Evolutionary conservation across 2,888 invertebrate genomes (phyloP).

Genomic region (Cephus spinipes): DNA sequence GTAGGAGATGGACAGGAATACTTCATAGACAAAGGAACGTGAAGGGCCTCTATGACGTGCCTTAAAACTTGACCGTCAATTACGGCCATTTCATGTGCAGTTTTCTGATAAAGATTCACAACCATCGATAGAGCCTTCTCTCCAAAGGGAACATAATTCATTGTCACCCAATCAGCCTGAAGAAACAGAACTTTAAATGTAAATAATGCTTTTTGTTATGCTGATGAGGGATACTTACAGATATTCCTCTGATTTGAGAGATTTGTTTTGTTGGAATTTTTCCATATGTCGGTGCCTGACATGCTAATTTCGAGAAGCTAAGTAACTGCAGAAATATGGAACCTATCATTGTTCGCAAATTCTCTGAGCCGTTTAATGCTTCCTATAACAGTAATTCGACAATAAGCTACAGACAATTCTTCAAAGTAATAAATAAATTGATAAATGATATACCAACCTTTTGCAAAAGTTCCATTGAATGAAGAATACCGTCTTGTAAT

Average conservation of each 20-base stretch:
- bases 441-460: constrained; percentile 70
- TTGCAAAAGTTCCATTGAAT: constrained; percentile 88
- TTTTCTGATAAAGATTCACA: constrained; percentile 80
- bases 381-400: constrained; percentile 63
- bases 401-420: constrained; percentile 11
- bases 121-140: constrained; percentile 82
- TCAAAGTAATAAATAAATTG: background rate
- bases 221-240: constrained; percentile 45
- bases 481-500: constrained; percentile 85
- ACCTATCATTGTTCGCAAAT: constrained; percentile 75
- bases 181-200: constrained; percentile 38
- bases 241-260: constrained; percentile 60
- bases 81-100: constrained; percentile 78
- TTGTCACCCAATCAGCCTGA: constrained; percentile 79
- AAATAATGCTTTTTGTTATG: constrained; percentile 14
- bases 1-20: constrained; percentile 83
- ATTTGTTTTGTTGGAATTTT: constrained; percentile 71
- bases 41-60: constrained; percentile 77
- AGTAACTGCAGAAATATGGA: constrained; percentile 76
- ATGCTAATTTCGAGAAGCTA: constrained; percentile 77
- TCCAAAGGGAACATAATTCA: constrained; percentile 89
- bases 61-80: constrained; percentile 79
- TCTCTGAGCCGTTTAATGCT: constrained; percentile 71
- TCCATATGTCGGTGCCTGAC: constrained; percentile 72
- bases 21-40: constrained; percentile 81